phyloP scores from a whole-genome alignment of 2,888 invertebrate species.

The Heteropelma amictum region DNA sequence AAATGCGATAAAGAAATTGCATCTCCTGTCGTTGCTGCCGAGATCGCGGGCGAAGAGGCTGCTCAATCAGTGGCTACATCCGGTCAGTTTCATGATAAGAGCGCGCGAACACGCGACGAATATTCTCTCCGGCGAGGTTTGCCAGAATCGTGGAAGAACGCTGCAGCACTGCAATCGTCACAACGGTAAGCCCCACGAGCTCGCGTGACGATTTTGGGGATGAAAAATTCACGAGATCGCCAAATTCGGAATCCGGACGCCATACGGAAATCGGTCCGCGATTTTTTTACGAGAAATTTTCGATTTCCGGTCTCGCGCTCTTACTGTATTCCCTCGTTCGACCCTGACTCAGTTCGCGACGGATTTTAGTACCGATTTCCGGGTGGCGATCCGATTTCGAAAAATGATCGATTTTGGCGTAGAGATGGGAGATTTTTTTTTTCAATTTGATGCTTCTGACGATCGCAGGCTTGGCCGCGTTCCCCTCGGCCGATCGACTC shows the following conservation, averaged over 20 bases:
- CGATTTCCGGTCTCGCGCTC: neutral
- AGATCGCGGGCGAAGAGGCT: conserved; percentile 88
- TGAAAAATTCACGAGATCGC: neutral
- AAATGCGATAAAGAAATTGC: conserved; percentile 85
- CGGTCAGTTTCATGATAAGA: conserved; percentile 86
- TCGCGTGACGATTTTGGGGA: too few relatives aligned
- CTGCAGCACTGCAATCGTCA: conserved; percentile 73
- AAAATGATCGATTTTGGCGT: too few relatives aligned
- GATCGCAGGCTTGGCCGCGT: conserved; percentile 84
- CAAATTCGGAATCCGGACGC: too few relatives aligned
- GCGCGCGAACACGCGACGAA: conserved; percentile 90
- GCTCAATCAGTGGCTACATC: conserved; percentile 88
- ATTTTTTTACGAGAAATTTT: too few relatives aligned
- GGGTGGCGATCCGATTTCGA: conserved; percentile 28
- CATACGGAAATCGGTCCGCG: too few relatives aligned
- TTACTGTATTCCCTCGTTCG: neutral
- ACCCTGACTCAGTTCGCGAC: neutral
- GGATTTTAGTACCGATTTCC: neutral
- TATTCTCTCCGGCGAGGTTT: conserved; percentile 85
- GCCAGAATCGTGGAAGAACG: conserved; percentile 72
- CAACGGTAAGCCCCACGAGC: conserved; percentile 68
- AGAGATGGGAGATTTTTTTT: too few relatives aligned
- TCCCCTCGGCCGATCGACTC: conserved; percentile 85
- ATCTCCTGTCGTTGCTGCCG: conserved; percentile 86
- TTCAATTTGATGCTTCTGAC: too few relatives aligned